Conservation (phyloP, 2,797 vertebrate genomes). For the Sternotherus odoratus region DNA sequence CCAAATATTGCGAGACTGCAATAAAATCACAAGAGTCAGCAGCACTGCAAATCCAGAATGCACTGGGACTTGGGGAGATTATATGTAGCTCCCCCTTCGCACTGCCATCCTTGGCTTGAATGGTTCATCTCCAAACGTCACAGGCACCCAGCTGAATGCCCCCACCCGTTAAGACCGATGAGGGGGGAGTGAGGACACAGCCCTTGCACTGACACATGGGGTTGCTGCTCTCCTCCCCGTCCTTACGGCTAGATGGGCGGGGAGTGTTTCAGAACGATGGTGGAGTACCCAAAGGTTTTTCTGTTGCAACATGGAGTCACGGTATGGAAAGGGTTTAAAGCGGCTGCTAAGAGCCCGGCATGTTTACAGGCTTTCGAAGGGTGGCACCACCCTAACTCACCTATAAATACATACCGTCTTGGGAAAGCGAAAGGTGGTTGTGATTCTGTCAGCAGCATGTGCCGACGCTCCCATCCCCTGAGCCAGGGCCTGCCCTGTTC, state of each 20-base stretch:
- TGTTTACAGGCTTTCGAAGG: not conserved
- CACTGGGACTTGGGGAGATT: not conserved
- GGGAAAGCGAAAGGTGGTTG: not conserved
- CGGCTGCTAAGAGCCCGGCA: not conserved
- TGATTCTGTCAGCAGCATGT: not conserved
- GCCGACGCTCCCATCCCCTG: not conserved
- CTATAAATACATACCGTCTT: not conserved
- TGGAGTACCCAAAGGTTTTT: not conserved
- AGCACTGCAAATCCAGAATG: not conserved
- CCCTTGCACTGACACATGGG: not conserved
- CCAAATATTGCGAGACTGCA: not conserved
- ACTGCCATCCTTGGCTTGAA: not conserved
- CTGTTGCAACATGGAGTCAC: not conserved
- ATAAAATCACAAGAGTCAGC: not conserved
- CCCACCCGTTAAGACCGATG: not conserved
- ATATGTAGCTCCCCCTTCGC: not conserved
- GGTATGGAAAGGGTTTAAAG: not conserved
- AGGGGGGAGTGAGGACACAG: not conserved
- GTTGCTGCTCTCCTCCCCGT: not conserved
- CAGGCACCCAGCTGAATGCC: not conserved
- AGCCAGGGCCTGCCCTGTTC: not conserved
- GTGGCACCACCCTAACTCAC: not conserved
- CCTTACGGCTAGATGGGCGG: not conserved
- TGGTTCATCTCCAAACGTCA: not conserved
- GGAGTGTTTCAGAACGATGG: not conserved